Evolutionary conservation across 2,113 vertebrate genomes (phyloP), one percentile per base, ranked within the genome.

Genomic region (Python bivittatus): DNA sequence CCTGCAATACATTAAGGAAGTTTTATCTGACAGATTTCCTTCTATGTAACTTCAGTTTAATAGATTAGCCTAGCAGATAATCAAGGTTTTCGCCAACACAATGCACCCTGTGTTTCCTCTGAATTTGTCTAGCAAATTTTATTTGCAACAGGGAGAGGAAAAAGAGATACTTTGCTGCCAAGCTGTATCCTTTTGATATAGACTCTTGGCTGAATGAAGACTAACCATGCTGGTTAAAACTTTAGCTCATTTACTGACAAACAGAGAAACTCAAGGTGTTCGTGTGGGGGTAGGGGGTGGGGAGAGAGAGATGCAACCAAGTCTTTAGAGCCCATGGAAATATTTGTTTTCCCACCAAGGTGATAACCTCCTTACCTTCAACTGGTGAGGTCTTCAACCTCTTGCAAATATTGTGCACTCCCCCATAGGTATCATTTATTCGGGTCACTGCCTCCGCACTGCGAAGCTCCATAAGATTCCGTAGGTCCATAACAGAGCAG

Each of bases 401-500:
- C 91, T 97, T 97, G 96, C 99, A 99, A 96, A 99, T 95, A 11
- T 97, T 98, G 92, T 98, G 97, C 54, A 99, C 98, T 0, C 98
- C 98, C 23, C 98, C 98, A 0, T 98, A 99, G 42, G 90, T 95
- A 54, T 98, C 97, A 0, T 83, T 97, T 92, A 99, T 98, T 95
- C 98, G 98, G 94, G 38, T 89, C 6, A 99, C 97, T 0, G 98
- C 99, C 94, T 99, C 99, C 0, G 85, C 38, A 0, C 98, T 98
- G 85, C 99, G 97, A 93, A 99, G 97, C 95, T 99, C 99, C 99
- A 99, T 99, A 94, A 99, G 97, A 38, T 94, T 95, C 94, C 98
- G 97, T 90, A 99, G 98, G 0, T 99, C 98, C 95, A 94, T 96
- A 92, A 98, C n/a, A 2, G 98, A 97, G 96, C 98, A 97, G 93